Percentiles rank a stretch among this genome's conserved stretches.
These are phyloP conservation scores for Papilio aristodemus DNA, from an alignment of 1,140 invertebrate species.

Conservation along the genomic window DNA sequence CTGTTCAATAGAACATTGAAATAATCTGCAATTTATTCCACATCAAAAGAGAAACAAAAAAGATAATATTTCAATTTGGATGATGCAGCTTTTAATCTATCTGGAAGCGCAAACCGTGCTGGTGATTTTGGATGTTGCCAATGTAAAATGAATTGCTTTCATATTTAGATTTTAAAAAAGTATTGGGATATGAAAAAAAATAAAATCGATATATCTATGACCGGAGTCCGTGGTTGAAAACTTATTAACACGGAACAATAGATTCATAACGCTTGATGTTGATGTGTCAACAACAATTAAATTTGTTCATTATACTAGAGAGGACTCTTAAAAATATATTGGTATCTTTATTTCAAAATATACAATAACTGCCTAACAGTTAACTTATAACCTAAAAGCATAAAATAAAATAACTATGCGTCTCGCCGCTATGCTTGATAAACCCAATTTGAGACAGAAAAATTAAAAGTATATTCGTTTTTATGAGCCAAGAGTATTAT, in stretches of 20 bases:
- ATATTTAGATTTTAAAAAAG: constrained; percentile 11
- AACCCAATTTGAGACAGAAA: neutral
- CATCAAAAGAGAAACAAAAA: constrained; percentile 19
- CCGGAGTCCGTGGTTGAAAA: too few species aligned
- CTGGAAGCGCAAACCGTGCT: constrained; percentile 13
- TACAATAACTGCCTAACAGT: too few species aligned
- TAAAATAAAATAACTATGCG: too few species aligned
- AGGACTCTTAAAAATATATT: too few species aligned
- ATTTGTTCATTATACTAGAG: too few species aligned
- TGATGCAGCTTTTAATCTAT: constrained; percentile 22
- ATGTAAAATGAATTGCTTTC: constrained; percentile 23
- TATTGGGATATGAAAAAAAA: neutral
- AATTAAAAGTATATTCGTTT: neutral
- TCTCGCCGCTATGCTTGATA: too few species aligned
- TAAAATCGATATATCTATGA: too few species aligned
- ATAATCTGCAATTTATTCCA: constrained; percentile 19
- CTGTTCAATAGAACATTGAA: neutral
- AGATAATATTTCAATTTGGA: constrained; percentile 23
- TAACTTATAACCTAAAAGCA: neutral
- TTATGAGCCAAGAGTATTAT: neutral
- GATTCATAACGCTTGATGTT: too few species aligned
- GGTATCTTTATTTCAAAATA: too few species aligned
- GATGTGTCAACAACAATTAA: too few species aligned
- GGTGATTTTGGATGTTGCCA: constrained; percentile 21
- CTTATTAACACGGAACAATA: too few species aligned